These are phyloP conservation scores for Choloepus hoffmanni DNA, from an alignment of 2,113 vertebrate species.

Conservation along the genomic window DNA sequence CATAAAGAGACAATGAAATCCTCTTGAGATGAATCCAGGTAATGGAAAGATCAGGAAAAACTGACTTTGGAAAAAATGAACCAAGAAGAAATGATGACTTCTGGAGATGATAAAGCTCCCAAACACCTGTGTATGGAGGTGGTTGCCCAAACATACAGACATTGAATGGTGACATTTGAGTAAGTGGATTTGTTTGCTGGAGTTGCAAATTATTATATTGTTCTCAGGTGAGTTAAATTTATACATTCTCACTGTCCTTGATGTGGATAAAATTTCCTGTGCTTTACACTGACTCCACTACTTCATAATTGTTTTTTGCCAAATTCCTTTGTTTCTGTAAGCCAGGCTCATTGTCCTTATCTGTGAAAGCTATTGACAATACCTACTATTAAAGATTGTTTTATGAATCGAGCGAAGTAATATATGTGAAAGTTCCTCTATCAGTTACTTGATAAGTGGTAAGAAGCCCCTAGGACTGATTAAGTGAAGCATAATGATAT, in stretches of 20 bases:
- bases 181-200: background rate
- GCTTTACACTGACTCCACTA: background rate
- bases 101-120: background rate
- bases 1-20: background rate
- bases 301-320: background rate
- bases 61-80: background rate
- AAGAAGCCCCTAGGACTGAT: background rate
- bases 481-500: background rate
- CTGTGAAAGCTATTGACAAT: background rate
- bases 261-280: conserved; percentile 13
- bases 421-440: background rate
- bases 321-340: background rate
- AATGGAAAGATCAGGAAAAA: conserved; percentile 18
- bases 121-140: background rate
- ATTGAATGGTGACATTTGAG: background rate
- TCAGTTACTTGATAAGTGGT: background rate
- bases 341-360: background rate
- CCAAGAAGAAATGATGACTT: background rate
- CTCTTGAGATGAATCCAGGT: background rate
- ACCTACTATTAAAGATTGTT: background rate
- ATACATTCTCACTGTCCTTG: background rate
- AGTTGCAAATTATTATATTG: background rate
- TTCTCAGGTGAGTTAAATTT: background rate
- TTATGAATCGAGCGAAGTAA: background rate
- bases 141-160: background rate